A percentile compares a stretch with the other conserved stretches of the same genome.
Evolutionary conservation across 2,113 vertebrate species (phyloP).

Genomic region (Cebidichthys violaceus): DNA sequence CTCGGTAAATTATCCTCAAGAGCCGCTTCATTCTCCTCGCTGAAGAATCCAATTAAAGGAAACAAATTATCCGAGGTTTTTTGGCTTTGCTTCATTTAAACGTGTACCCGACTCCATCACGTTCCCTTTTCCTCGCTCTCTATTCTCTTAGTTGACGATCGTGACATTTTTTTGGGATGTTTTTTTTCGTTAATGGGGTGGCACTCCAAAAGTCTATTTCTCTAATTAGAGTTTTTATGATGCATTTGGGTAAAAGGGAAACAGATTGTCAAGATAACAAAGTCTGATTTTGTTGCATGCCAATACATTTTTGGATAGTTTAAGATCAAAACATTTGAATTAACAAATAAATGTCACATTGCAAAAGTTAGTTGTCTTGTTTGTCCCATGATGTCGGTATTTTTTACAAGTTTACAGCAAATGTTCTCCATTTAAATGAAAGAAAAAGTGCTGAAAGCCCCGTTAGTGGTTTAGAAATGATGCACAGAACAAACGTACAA

Average conservation of each 20-base stretch:
- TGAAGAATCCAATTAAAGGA: conserved; percentile 35
- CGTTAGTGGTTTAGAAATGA: no score
- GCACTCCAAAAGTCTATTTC: neutral
- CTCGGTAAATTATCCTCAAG: conserved; percentile 48
- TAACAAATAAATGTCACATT: neutral
- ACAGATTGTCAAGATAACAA: neutral
- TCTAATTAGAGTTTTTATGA: neutral
- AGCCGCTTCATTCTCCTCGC: conserved; percentile 35
- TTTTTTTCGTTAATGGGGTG: neutral
- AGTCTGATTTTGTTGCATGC: neutral
- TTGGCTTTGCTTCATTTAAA: neutral
- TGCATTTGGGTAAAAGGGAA: neutral
- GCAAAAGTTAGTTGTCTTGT: neutral
- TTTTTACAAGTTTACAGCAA: no score
- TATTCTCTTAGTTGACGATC: neutral
- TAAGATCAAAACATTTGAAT: neutral
- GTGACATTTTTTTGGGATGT: neutral
- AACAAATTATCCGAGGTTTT: neutral
- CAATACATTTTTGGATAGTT: neutral
- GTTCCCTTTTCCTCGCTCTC: neutral
- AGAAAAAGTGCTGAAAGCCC: no score
- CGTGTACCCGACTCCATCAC: neutral
- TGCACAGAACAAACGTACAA: no score
- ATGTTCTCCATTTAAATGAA: no score
- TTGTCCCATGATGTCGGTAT: no score